Conservation (phyloP, 2,113 vertebrate genomes). For the Bufo gargarizans region DNA sequence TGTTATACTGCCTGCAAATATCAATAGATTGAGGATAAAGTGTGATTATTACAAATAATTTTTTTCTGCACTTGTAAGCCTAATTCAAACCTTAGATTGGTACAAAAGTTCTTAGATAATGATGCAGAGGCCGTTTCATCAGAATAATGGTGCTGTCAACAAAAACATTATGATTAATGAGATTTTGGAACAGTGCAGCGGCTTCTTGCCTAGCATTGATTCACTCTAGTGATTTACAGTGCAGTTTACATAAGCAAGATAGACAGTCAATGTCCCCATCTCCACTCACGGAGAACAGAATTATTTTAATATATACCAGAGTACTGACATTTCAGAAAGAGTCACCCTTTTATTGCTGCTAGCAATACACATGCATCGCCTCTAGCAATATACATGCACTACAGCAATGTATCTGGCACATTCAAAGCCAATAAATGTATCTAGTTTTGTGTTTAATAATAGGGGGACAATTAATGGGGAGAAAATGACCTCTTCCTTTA, state of each 20-base stretch:
- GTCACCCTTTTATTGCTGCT: conserved; percentile 10
- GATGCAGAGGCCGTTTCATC: conserved; percentile 47
- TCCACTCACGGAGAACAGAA: conserved; percentile 5
- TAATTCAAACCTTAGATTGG: conserved; percentile 41
- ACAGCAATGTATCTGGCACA: not conserved
- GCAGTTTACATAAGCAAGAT: conserved; percentile 49
- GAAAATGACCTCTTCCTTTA: too few species aligned
- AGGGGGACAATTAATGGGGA: too few species aligned
- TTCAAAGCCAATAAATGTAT: not conserved
- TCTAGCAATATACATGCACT: too few species aligned
- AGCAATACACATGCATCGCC: not conserved
- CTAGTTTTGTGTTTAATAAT: not conserved
- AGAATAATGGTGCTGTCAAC: conserved; percentile 52
- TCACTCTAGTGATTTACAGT: conserved; percentile 50
- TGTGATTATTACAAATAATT: conserved; percentile 44
- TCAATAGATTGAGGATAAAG: conserved; percentile 34
- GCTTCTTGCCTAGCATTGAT: conserved; percentile 36
- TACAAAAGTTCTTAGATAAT: conserved; percentile 52
- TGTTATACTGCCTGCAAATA: conserved; percentile 29
- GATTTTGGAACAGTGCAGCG: conserved; percentile 37
- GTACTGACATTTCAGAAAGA: not conserved
- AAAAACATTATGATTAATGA: conserved; percentile 56
- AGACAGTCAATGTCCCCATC: conserved; percentile 10
- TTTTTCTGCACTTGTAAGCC: conserved; percentile 28
- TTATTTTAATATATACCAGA: conserved; percentile 21